Evolutionary conservation across 2,888 invertebrate genomes (phyloP).

Genomic region (Aspidiotus rigidus): DNA sequence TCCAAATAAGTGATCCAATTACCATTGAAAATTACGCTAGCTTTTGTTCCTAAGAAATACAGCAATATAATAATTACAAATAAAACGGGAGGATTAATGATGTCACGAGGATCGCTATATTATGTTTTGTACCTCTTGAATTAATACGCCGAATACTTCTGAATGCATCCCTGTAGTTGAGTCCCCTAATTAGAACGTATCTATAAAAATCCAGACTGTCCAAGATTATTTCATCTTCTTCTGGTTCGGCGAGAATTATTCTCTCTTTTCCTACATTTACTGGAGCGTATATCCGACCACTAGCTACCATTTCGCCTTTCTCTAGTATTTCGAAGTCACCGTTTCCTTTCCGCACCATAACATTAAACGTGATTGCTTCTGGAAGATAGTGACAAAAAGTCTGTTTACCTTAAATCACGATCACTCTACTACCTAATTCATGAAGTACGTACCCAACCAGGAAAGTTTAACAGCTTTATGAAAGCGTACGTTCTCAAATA

Average conservation of each 20-base stretch:
- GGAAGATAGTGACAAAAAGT: background rate
- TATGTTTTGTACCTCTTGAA: slow-evolving; percentile 23
- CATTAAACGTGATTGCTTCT: slow-evolving; percentile 28
- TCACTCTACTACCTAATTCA: background rate
- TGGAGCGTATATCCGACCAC: slow-evolving; percentile 21
- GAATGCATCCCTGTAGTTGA: slow-evolving; percentile 46
- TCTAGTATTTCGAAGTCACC: slow-evolving; percentile 35
- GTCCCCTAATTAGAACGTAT: slow-evolving; percentile 60
- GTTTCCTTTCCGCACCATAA: slow-evolving; percentile 34
- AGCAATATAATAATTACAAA: too few relatives aligned
- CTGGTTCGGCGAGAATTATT: background rate
- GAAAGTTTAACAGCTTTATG: slow-evolving; percentile 32
- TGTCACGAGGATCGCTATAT: background rate
- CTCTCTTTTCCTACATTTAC: slow-evolving; percentile 6
- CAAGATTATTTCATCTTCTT: slow-evolving; percentile 23
- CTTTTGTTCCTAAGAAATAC: slow-evolving; percentile 27
- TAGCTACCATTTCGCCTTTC: slow-evolving; percentile 23
- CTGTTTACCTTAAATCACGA: too few relatives aligned
- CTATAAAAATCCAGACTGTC: slow-evolving; percentile 53
- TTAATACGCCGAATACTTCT: slow-evolving; percentile 43
- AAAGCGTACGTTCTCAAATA: slow-evolving; percentile 35
- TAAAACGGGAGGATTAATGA: background rate
- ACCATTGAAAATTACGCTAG: slow-evolving; percentile 30
- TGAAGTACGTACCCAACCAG: slow-evolving; percentile 17
- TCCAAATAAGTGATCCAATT: slow-evolving; percentile 36